These are phyloP conservation scores for Lipotes vexillifer DNA, from an alignment of 2,113 vertebrate genomes.

Conservation along the genomic window DNA sequence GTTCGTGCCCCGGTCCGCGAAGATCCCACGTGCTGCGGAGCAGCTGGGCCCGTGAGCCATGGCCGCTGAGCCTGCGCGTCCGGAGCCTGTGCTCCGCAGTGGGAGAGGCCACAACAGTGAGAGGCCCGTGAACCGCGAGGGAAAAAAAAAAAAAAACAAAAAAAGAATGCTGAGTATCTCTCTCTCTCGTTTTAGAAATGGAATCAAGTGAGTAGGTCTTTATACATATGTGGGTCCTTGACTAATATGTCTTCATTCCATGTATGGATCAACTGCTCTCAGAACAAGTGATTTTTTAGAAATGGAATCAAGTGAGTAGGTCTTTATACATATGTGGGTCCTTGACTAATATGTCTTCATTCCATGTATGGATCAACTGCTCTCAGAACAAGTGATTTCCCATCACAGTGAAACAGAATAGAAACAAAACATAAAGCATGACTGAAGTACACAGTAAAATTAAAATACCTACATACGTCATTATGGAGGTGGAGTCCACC, in stretches of 20 bases:
- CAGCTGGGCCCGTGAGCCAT: too few species aligned
- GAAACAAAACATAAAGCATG: neutral
- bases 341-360: neutral
- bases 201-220: neutral
- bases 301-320: neutral
- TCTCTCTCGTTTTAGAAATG: constrained; percentile 33
- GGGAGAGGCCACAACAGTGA: too few species aligned
- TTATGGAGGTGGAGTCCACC: neutral
- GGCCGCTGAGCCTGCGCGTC: too few species aligned
- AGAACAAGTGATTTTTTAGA: neutral
- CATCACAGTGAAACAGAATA: neutral
- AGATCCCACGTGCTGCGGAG: too few species aligned
- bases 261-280: neutral
- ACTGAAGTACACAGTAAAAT: neutral
- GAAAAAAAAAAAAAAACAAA: too few species aligned
- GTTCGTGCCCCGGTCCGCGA: too few species aligned
- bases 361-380: neutral
- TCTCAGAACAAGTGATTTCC: neutral
- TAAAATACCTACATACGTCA: neutral
- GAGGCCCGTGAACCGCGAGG: too few species aligned
- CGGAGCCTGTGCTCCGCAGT: too few species aligned
- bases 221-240: neutral
- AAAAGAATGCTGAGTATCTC: neutral
- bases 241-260: neutral
- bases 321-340: neutral